Evolutionary conservation across 2,113 vertebrate species (phyloP).

Genomic region (Vimba vimba): DNA sequence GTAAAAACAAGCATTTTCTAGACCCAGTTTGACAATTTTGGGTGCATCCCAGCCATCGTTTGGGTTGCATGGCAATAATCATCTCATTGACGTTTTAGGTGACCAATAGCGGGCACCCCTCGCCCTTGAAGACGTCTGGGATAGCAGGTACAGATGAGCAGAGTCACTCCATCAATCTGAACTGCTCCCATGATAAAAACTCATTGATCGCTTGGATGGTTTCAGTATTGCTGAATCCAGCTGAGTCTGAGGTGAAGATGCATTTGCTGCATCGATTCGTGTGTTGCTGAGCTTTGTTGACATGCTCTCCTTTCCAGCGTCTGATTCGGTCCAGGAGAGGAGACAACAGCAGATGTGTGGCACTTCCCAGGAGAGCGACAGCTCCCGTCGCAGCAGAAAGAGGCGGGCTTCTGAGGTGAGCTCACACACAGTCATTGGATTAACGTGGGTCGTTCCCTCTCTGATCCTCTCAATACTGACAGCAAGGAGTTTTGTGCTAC

Average conservation of each 20-base stretch:
- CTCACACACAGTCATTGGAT: conserved; percentile 51
- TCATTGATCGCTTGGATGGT: conserved; percentile 3
- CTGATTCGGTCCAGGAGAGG: conserved; percentile 76
- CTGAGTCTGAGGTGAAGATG: conserved; percentile 28
- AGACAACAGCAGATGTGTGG: conserved; percentile 70
- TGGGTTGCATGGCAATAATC: background rate
- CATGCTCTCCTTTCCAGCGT: conserved; percentile 6
- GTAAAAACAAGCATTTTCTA: background rate
- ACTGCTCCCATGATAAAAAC: conserved; percentile 37
- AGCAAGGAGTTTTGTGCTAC: conserved; percentile 53
- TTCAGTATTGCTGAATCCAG: conserved; percentile 35
- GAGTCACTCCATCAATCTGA: conserved; percentile 23
- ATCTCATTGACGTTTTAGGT: conserved; percentile 44
- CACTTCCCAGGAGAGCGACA: conserved; percentile 63
- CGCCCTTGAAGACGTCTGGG: conserved; percentile 29
- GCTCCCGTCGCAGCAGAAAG: conserved; percentile 72
- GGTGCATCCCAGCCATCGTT: background rate
- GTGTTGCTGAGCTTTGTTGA: conserved; percentile 2
- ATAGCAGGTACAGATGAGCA: conserved; percentile 43
- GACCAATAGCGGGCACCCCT: conserved; percentile 1
- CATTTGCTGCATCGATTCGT: conserved; percentile 25
- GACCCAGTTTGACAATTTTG: background rate
- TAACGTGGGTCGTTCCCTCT: conserved; percentile 57
- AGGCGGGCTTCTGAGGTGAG: conserved; percentile 76
- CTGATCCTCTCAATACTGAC: conserved; percentile 33